Percentiles rank a stretch among this genome's conserved stretches.
These are phyloP conservation scores for Siderastrea radians DNA, from an alignment of 92 coral and sea anemone genomes.

Conservation along the genomic window DNA sequence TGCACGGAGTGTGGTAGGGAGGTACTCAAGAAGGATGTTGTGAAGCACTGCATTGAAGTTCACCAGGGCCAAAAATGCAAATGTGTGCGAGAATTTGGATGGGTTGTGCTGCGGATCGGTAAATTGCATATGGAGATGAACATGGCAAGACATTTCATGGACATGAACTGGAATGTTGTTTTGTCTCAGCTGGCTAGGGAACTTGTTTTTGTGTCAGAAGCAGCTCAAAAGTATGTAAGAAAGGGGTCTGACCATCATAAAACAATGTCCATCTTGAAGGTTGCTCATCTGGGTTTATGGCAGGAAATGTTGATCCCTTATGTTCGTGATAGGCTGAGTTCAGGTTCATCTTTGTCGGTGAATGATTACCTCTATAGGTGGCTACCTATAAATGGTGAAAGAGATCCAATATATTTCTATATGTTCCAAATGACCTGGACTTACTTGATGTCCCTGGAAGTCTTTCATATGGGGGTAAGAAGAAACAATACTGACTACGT, in stretches of 20 bases:
- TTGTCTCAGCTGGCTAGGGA: slow-evolving; percentile 31
- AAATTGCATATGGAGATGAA: slow-evolving; percentile 48
- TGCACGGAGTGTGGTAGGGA: slow-evolving; percentile 34
- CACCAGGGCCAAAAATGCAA: slow-evolving; percentile 15
- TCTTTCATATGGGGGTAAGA: slow-evolving; percentile 40
- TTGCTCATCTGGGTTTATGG: slow-evolving; percentile 47
- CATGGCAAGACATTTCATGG: no score
- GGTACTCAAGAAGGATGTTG: neutral
- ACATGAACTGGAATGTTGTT: slow-evolving; percentile 35
- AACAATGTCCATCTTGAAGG: slow-evolving; percentile 42
- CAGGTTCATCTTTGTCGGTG: slow-evolving; percentile 30
- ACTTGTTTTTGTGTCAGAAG: slow-evolving; percentile 30
- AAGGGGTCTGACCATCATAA: slow-evolving; percentile 24
- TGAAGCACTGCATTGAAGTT: neutral
- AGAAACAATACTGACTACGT: slow-evolving; percentile 38
- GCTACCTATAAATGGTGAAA: slow-evolving; percentile 27
- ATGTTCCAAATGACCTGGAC: slow-evolving; percentile 1
- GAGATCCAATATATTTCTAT: slow-evolving; percentile 8
- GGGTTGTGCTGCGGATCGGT: slow-evolving; percentile 55
- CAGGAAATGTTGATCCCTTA: slow-evolving; percentile 46
- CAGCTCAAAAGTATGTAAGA: slow-evolving; percentile 43
- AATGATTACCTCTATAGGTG: slow-evolving; percentile 34
- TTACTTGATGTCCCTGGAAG: slow-evolving; percentile 12
- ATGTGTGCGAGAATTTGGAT: slow-evolving; percentile 35
- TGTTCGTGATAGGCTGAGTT: slow-evolving; percentile 37